A percentile compares a stretch with the other conserved stretches of the same genome.
These are phyloP conservation scores for Leistus spinibarbis DNA, from an alignment of 2,888 invertebrate genomes.

Conservation along the genomic window DNA sequence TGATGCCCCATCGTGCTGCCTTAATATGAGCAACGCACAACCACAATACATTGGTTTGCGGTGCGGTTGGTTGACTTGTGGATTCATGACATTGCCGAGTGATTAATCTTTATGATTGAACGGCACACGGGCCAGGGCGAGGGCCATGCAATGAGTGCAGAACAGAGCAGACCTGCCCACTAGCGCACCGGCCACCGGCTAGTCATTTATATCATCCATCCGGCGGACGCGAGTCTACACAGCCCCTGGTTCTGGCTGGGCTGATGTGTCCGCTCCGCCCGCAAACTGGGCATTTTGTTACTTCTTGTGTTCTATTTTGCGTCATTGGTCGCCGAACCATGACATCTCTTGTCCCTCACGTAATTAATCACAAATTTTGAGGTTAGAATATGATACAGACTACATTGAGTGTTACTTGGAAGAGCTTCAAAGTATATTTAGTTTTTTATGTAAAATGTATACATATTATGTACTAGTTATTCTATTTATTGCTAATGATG, in stretches of 20 bases:
- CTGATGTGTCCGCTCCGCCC: not conserved
- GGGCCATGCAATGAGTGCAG: no score
- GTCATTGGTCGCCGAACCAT: slow-evolving; percentile 1
- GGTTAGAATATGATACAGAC: no score
- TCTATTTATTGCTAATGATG: no score
- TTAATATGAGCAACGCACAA: not conserved
- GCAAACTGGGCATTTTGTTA: slow-evolving; percentile 7
- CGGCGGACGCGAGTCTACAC: not conserved
- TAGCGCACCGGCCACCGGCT: not conserved
- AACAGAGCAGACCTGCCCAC: not conserved
- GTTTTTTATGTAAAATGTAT: no score
- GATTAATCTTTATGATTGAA: slow-evolving; percentile 33
- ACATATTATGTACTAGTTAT: no score
- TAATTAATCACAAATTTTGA: not conserved
- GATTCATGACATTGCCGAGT: slow-evolving; percentile 13
- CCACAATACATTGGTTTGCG: not conserved
- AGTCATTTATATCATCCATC: slow-evolving; percentile 21
- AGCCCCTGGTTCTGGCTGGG: not conserved
- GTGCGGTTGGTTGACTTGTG: slow-evolving; percentile 5
- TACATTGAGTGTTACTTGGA: no score
- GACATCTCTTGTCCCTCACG: not conserved
- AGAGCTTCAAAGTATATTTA: not conserved
- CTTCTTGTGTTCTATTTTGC: slow-evolving; percentile 15
- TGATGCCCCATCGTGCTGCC: not conserved
- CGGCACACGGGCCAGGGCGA: slow-evolving; percentile 2